Evolutionary conservation across 2,113 vertebrate genomes (phyloP), one percentile per base, ranked within the genome.

Genomic region (Sialia sialis): DNA sequence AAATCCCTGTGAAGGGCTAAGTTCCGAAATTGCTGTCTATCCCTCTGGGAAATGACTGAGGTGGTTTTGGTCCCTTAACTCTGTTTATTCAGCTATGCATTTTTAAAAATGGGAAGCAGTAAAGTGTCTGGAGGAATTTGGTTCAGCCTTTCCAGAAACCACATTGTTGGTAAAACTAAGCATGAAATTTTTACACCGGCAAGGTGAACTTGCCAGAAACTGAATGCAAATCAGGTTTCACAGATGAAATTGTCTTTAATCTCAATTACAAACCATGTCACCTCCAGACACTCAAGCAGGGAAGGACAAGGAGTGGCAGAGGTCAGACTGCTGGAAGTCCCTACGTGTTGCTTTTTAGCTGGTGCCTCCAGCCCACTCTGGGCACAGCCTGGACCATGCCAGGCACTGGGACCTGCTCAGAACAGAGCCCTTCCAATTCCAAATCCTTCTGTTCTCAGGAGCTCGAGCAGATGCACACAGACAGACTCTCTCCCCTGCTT

Each of bases 281-380:
- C 64, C 39, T 49, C 34, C 62, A 72, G 62, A 27, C 54, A 16
- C 14, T 56, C 22, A 12, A 12, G 59, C 20, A 18, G 48, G 17
- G n/a, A 51, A 79, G 75, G 54, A 72, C 39, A 30, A 63, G 74
- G 25, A 51, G 56, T 2, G 10, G 14, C n/a, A 48, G 38, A 64
- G n/a, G 41, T 43, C 0, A 0, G 59, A 39, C 30, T 0, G 8
- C 27, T 3, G 3, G 38, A 11, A 51, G 12, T 14, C 64, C 74
- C 44, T 22, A 12, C 15, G 0, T 0, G 11, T 44, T 1, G 0
- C 34, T 21, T 54, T 34, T 62, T 9, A 32, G 48, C 34, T 27
- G 3, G 41, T 20, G 64, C 49, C 1, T 18, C 67, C 29, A 39
- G n/a, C 25, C 43, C 0, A 2, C 74, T 8, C 67, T 8, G 32